Conservation (phyloP, 2,797 vertebrate species). For the Lindbergichthys nudifrons region DNA sequence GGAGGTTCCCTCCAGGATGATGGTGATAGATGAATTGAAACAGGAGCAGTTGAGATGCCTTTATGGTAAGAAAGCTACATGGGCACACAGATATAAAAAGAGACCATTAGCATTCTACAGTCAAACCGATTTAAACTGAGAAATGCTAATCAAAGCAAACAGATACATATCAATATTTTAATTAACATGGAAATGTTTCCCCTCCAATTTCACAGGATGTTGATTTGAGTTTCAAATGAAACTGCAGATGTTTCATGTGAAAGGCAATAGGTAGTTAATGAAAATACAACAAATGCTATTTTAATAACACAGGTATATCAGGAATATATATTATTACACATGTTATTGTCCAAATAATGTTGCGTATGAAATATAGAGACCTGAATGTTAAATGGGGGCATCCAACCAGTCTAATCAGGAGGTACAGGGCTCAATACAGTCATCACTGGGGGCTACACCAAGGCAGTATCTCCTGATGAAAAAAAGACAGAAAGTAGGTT, state of each 20-base stretch:
- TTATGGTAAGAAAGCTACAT: conserved; percentile 77
- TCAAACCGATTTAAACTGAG: not conserved
- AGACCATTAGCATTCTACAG: not conserved
- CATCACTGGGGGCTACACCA: conserved; percentile 83
- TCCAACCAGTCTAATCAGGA: conserved; percentile 87
- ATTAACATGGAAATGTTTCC: not conserved
- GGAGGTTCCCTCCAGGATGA: conserved; percentile 83
- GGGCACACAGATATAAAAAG: conserved; percentile 12
- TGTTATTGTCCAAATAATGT: conserved; percentile 31
- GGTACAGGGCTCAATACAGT: conserved; percentile 84
- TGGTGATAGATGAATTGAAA: conserved; percentile 71
- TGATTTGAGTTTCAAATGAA: conserved; percentile 3
- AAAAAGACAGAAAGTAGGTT: conserved; percentile 66
- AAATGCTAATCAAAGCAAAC: not conserved
- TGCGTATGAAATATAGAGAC: conserved; percentile 74
- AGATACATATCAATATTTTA: not conserved
- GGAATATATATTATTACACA: too few species aligned
- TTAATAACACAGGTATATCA: not conserved
- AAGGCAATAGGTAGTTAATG: not conserved
- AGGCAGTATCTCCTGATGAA: conserved; percentile 69
- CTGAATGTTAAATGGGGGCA: conserved; percentile 85
- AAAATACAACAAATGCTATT: not conserved
- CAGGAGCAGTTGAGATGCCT: conserved; percentile 75
- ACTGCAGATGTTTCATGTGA: not conserved
- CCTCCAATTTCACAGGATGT: not conserved